Conservation (phyloP, 2,113 vertebrate species). For the Glareola pratincola region DNA sequence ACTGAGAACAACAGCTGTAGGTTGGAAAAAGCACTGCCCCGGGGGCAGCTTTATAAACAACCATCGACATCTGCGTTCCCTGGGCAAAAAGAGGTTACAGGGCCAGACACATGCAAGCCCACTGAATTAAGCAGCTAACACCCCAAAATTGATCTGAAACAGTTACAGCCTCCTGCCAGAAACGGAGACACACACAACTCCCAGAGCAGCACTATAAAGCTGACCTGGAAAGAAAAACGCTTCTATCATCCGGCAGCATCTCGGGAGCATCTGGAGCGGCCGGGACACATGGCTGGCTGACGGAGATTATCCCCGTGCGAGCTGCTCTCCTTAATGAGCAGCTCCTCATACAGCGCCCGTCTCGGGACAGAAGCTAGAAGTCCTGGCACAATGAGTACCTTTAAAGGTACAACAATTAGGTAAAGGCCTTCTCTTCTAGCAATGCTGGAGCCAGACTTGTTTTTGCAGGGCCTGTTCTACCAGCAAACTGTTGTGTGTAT, state of each 20-base stretch:
- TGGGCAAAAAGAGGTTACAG: neutral
- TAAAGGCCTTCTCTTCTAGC: neutral
- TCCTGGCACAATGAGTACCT: neutral
- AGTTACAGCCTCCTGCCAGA: neutral
- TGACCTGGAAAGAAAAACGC: neutral
- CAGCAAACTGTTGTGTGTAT: neutral
- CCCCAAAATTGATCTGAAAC: neutral
- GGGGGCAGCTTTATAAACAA: neutral
- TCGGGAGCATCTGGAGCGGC: neutral
- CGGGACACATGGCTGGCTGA: fast-evolving
- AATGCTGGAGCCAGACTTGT: neutral
- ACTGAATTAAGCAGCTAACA: neutral
- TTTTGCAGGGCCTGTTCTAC: neutral
- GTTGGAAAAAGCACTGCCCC: neutral
- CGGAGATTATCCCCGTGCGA: fast-evolving
- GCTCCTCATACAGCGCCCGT: neutral
- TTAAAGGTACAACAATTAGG: neutral
- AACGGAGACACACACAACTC: neutral
- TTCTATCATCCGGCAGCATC: neutral
- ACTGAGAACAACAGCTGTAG: neutral
- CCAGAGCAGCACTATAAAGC: neutral
- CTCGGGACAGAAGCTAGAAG: neutral
- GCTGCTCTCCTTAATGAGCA: neutral
- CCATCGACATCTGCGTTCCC: neutral
- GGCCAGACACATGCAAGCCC: neutral